These are phyloP conservation scores for Propithecus perrieri DNA, from an alignment of 2,797 vertebrate species.

Conservation along the genomic window DNA sequence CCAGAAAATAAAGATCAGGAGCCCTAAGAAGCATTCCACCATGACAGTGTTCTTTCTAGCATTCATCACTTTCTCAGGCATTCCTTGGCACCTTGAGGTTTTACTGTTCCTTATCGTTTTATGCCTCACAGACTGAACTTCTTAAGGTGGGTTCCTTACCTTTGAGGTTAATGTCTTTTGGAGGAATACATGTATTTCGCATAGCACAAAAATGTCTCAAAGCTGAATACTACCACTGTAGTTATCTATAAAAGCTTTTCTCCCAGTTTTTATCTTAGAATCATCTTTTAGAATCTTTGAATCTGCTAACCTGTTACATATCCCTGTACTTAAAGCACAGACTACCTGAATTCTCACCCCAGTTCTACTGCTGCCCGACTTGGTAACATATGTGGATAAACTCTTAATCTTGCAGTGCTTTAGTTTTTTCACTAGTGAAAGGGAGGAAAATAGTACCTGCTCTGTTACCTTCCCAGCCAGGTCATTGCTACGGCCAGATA, in stretches of 20 bases:
- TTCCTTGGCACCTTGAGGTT: background rate
- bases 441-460: background rate
- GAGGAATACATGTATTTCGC: background rate
- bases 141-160: background rate
- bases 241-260: background rate
- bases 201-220: background rate
- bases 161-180: background rate
- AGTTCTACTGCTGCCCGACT: background rate
- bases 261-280: background rate
- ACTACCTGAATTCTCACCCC: background rate
- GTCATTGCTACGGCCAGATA: background rate
- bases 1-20: slow-evolving; percentile 28
- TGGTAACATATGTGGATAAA: background rate
- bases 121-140: background rate
- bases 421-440: background rate
- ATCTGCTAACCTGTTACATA: background rate
- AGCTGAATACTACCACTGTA: background rate
- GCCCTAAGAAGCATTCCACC: background rate
- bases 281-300: background rate
- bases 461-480: background rate
- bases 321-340: background rate
- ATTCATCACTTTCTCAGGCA: background rate
- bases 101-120: background rate
- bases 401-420: background rate
- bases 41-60: background rate